phyloP scores from a whole-genome alignment of 2,888 invertebrate genomes.

The Sphaerophoria taeniata region DNA sequence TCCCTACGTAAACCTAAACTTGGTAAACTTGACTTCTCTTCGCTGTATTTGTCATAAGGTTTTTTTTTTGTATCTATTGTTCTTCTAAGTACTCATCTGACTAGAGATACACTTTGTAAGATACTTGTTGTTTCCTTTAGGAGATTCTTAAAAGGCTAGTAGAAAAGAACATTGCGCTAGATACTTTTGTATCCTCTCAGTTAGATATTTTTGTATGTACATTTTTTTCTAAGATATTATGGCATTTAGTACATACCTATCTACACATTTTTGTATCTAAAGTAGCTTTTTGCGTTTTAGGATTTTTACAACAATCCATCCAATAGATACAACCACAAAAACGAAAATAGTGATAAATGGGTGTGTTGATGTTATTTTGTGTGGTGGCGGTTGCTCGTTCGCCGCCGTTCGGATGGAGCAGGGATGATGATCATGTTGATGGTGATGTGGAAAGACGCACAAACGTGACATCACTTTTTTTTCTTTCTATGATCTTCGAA shows the following conservation, averaged over 20 bases:
- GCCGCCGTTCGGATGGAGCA: conserved; percentile 2
- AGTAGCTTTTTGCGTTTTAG: conserved; percentile 70
- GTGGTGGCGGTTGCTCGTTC: neutral
- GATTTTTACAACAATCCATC: conserved; percentile 58
- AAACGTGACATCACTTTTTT: conserved; percentile 69
- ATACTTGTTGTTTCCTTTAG: conserved; percentile 62
- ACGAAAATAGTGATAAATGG: conserved; percentile 53
- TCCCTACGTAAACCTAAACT: conserved; percentile 47
- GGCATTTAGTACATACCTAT: neutral
- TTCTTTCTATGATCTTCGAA: conserved; percentile 28
- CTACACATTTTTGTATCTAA: conserved; percentile 22
- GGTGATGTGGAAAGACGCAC: conserved; percentile 51
- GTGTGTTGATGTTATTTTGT: conserved; percentile 52
- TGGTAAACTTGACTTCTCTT: conserved; percentile 28
- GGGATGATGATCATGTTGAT: conserved; percentile 17
- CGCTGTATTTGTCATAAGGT: conserved; percentile 31
- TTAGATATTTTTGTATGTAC: conserved; percentile 21
- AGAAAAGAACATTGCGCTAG: conserved; percentile 13
- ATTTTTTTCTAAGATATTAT: conserved; percentile 6
- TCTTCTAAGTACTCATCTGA: conserved; percentile 46
- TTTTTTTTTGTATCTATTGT: conserved; percentile 58
- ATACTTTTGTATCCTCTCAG: conserved; percentile 49
- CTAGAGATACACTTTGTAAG: conserved; percentile 38
- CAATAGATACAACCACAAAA: conserved; percentile 6
- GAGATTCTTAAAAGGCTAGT: conserved; percentile 25